Evolutionary conservation across 2,888 invertebrate species (phyloP), one percentile per base, ranked within the genome.

Genomic region (Phaonia tiefii): DNA sequence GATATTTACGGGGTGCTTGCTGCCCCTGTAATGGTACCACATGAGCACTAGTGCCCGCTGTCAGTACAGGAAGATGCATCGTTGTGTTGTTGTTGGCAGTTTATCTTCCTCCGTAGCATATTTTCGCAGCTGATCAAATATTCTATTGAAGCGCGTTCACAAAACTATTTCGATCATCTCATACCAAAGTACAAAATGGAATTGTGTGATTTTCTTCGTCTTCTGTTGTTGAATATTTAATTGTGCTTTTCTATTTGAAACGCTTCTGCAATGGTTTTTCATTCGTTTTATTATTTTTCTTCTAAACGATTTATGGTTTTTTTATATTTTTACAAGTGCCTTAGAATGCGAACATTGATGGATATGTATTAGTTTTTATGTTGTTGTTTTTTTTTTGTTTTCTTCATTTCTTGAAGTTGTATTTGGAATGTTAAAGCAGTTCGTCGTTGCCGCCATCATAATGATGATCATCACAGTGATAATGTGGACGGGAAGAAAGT

Each of bases 1-100:
- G 83, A 73, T 83, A 77, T 80, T 76, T 80, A 77, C 79, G 76
- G 67, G 71, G 56, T 81, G 71, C 63, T n/a, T 74, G 49, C 49
- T 75, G 15, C 74, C 75, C n/a, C n/a, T n/a, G n/a, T n/a, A n/a
- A n/a, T n/a, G n/a, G n/a, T n/a, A n/a, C n/a, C n/a, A n/a, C n/a
- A n/a, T n/a, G n/a, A n/a, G n/a, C n/a, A 22, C 31, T 17, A 15
- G 25, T 17, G 15, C 13, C 63, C 25, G 46, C 49, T 73, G 65
- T 31, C 11, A 25, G 63, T 42, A n/a, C 37, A 63, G 44, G 17
- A 31, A 13, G n/a, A 39, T 79, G 37, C 11, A 42, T 58, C 63
- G 11, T 15, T 70, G 66, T 74, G 65, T 63, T 77, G 70, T 78
- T 63, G 71, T 78, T 69, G 70, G 72, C 75, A 56, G 81, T 65